Evolutionary conservation across 1,140 invertebrate species (phyloP), one percentile per base, ranked within the genome.

Genomic region (Brachionus koreanus): DNA sequence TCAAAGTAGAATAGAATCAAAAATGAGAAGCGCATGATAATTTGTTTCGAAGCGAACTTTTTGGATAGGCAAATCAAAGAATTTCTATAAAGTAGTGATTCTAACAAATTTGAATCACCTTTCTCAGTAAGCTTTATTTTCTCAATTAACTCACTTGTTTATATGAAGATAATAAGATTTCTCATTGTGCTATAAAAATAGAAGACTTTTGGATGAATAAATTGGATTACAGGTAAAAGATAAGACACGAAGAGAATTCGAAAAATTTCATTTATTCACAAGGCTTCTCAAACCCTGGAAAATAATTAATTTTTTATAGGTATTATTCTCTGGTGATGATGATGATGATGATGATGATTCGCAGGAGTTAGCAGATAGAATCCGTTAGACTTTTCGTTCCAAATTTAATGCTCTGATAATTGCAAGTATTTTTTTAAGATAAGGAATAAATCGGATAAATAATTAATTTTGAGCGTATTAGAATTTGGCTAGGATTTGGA

Each of bases 321-420:
- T 16, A 16, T 39, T 6, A 19, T 57, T 7, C 12, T 63, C 16
- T 25, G 23, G 61, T 29, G 37, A 16, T 5, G 33, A 16, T n/a
- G n/a, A n/a, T 65, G 49, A 12, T 1, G 61, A 33, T 65, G 61
- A 65, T 10, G 65, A 69, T 19, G 65, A 69, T 69, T 69, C 65
- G 65, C 65, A 69, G 65, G 65, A 69, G 35, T 69, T 39, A 16
- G n/a, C 16, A 69, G 37, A 69, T 42, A 69, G 37, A 69, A 69
- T 19, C 37, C 65, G 33, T 33, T 33, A 65, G 63, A 65, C 25
- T 33, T 33, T 65, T 39, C 65, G 65, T 69, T 69, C 65, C 37
- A 69, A 69, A 57, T 69, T 69, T 69, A 69, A 69, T 69, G 65
- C 65, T 69, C 65, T 69, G 65, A 69, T 69, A 69, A 69, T 69